phyloP scores from a whole-genome alignment of 2,888 invertebrate genomes.

The Andrena hattorfiana region DNA sequence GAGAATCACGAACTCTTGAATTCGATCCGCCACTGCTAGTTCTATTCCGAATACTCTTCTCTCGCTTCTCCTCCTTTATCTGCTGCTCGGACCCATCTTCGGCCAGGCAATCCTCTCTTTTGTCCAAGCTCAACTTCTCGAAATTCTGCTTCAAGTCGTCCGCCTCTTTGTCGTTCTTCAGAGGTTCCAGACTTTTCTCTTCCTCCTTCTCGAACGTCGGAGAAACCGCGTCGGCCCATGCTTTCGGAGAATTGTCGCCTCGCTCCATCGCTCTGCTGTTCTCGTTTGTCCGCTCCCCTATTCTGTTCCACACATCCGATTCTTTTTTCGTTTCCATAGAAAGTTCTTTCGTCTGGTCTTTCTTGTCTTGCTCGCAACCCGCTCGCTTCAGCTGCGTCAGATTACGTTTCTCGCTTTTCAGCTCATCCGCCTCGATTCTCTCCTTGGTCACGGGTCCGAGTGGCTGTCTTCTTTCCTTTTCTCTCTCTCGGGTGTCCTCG shows the following conservation, averaged over 20 bases:
- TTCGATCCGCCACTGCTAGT: slow-evolving; percentile 86
- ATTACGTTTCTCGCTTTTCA: slow-evolving; percentile 85
- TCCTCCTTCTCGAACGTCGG: slow-evolving; percentile 84
- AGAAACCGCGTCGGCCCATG: slow-evolving; percentile 85
- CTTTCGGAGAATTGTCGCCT: slow-evolving; percentile 80
- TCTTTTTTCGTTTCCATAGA: slow-evolving; percentile 87
- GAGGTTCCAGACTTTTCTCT: slow-evolving; percentile 85
- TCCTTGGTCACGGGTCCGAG: slow-evolving; percentile 88
- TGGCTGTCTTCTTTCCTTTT: slow-evolving; percentile 85
- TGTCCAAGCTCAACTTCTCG: slow-evolving; percentile 80
- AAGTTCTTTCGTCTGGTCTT: slow-evolving; percentile 82
- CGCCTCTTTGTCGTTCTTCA: slow-evolving; percentile 82
- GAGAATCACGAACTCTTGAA: slow-evolving; percentile 80
- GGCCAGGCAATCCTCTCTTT: slow-evolving; percentile 85
- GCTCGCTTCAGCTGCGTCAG: slow-evolving; percentile 86
- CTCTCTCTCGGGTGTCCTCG: slow-evolving; percentile 78
- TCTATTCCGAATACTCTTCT: slow-evolving; percentile 81
- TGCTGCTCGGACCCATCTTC: slow-evolving; percentile 78
- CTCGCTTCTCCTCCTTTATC: slow-evolving; percentile 83
- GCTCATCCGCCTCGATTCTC: slow-evolving; percentile 87
- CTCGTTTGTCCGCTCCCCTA: slow-evolving; percentile 86
- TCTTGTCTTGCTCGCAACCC: slow-evolving; percentile 79
- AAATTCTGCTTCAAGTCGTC: slow-evolving; percentile 79
- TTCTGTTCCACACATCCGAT: slow-evolving; percentile 85
- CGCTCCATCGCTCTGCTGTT: slow-evolving; percentile 70